Base-by-base conservation (phyloP, 2,113 vertebrate species). In the Excalfactoria chinensis region DNA sequence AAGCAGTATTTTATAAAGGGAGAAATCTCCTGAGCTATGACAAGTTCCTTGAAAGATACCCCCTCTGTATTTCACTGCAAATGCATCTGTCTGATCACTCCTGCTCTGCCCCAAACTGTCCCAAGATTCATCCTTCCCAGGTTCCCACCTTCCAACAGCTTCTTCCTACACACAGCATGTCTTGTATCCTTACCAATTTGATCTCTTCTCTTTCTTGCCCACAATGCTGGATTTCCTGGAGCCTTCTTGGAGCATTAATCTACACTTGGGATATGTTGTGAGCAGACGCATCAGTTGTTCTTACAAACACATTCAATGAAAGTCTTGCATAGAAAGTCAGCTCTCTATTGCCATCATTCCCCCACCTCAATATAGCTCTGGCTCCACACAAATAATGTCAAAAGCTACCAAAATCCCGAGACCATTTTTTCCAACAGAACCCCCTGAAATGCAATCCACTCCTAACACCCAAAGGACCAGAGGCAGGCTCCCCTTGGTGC, bases 21-120 rank as follows among this genome's bases (percentile, higher is more conserved):
- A 84, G 21, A 3, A 25, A 22, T 75, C n/a, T 26, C 13, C 2
- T 40, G 17, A 15, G 34, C 60, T 63, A 9, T 0, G 11, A 91
- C 44, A 60, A 48, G 41, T 51, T 44, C 70, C 28, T n/a, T 18
- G n/a, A 30, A 76, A 72, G 81, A 84, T 2, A 14, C 8, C 1
- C 1, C 0, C 3, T 1, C n/a, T 43, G 23, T n/a, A 23, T 18
- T 63, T 46, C 13, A 41, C 2, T 7, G 11, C 13, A 21, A 51
- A 35, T 1, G 6, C 34, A 19, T 9, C 3, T 2, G 1, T 26
- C 35, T 49, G 21, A 40, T 23, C 74, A 34, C 19, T 49, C 51
- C 55, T 0, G 0, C 32, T 35, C 16, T 13, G 20, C 40, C 66
- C 15, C 41, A 72, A 56, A n/a, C 11, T 11, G 10, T 56, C 72